A percentile compares a stretch with the other conserved stretches of the same genome.
Conservation (phyloP, 2,888 invertebrate species). For the Zelleria hepariella region DNA sequence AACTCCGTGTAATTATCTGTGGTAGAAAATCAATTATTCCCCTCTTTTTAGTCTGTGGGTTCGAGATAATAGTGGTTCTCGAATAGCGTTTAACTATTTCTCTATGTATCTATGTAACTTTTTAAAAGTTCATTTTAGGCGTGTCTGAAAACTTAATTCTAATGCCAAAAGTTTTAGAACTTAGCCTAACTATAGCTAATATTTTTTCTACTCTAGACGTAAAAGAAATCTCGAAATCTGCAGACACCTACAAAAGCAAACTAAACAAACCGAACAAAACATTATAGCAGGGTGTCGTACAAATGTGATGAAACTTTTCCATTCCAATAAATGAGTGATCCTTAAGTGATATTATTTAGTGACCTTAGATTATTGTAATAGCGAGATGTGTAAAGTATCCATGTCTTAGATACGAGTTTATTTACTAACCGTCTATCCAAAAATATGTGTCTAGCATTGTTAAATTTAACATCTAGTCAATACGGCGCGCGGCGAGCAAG, state of each 20-base stretch:
- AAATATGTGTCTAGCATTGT: not conserved
- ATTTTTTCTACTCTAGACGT: not conserved
- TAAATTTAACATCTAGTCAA: not conserved
- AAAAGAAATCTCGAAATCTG: constrained; percentile 4
- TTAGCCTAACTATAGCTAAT: not conserved
- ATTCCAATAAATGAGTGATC: constrained; percentile 42
- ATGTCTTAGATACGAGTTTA: constrained; percentile 4
- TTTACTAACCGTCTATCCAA: not conserved
- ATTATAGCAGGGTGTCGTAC: constrained; percentile 33
- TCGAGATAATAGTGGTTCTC: constrained; percentile 1
- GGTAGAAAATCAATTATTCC: not conserved
- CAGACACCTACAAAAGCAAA: constrained; percentile 15
- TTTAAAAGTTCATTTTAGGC: not conserved
- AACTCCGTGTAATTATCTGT: not conserved
- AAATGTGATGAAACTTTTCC: constrained; percentile 43
- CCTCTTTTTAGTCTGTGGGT: constrained; percentile 8
- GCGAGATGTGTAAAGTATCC: not conserved
- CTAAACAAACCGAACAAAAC: constrained; percentile 33
- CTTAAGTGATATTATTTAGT: constrained; percentile 44
- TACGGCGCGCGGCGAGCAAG: constrained; percentile 9
- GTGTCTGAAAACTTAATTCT: not conserved
- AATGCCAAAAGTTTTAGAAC: not conserved
- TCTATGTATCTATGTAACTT: not conserved
- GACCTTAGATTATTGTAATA: constrained; percentile 4
- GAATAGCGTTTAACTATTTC: not conserved